Evolutionary conservation across 2,888 invertebrate species (phyloP).

Genomic region (Gandaritis pyraliata): DNA sequence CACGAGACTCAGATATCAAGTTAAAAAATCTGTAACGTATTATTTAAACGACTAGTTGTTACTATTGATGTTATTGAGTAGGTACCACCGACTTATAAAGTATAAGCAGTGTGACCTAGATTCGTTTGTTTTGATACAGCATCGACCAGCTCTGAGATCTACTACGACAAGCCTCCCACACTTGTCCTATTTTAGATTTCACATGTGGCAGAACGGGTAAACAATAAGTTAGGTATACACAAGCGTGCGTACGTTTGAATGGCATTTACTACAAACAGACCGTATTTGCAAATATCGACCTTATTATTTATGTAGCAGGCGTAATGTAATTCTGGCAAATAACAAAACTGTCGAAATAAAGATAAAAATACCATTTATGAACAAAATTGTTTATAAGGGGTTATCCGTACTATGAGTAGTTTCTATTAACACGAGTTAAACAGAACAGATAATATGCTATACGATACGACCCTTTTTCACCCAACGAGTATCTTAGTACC

Average conservation of each 20-base stretch:
- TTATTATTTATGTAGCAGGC: constrained; percentile 11
- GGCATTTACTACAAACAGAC: constrained; percentile 27
- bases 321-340: not conserved
- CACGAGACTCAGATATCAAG: constrained; percentile 20
- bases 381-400: not conserved
- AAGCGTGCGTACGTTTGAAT: constrained; percentile 35
- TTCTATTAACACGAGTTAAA: constrained; percentile 21
- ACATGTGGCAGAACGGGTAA: constrained; percentile 64
- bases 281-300: constrained; percentile 12
- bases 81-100: not conserved
- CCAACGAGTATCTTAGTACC: constrained; percentile 30
- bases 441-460: constrained; percentile 19
- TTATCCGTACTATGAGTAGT: constrained; percentile 13
- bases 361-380: not conserved
- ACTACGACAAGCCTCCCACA: constrained; percentile 70
- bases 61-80: not conserved
- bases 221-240: constrained; percentile 46
- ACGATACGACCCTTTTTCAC: constrained; percentile 26
- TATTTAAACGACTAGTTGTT: constrained; percentile 3
- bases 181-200: constrained; percentile 72
- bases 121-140: constrained; percentile 69
- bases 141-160: constrained; percentile 46
- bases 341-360: not conserved
- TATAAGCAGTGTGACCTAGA: constrained; percentile 56
- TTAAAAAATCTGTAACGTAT: constrained; percentile 21